These are phyloP conservation scores for Eurystomus gularis DNA, from an alignment of 2,113 vertebrate genomes.

Conservation along the genomic window DNA sequence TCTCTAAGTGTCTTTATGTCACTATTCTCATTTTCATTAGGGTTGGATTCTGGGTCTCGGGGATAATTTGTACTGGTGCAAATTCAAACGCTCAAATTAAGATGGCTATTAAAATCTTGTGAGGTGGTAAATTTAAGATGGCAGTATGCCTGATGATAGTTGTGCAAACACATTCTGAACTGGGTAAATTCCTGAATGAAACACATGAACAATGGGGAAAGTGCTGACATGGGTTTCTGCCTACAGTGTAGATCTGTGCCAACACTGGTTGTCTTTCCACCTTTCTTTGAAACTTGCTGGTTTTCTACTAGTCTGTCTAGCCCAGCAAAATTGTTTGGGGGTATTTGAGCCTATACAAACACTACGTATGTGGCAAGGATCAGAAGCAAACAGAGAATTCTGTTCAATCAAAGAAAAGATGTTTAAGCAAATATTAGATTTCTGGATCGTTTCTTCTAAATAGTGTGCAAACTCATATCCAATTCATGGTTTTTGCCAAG, in stretches of 20 bases:
- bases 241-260: background rate
- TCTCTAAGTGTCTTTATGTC: background rate
- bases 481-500: background rate
- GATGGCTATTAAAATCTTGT: background rate
- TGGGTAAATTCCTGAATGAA: background rate
- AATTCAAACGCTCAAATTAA: background rate
- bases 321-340: background rate
- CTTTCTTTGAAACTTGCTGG: background rate
- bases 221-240: background rate
- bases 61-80: background rate
- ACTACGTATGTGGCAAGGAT: background rate
- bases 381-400: conserved; percentile 39
- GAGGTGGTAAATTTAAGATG: background rate
- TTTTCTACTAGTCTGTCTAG: background rate
- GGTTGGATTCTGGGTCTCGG: background rate
- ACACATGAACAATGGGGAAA: background rate
- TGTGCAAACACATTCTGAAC: background rate
- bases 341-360: conserved; percentile 31
- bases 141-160: background rate
- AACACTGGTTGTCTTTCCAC: background rate
- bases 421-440: conserved; percentile 31
- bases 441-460: background rate
- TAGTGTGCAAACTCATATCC: background rate
- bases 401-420: conserved; percentile 12
- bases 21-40: background rate